Conservation (phyloP, 2,888 invertebrate species). For the Lordiphosa andalusiaca region DNA sequence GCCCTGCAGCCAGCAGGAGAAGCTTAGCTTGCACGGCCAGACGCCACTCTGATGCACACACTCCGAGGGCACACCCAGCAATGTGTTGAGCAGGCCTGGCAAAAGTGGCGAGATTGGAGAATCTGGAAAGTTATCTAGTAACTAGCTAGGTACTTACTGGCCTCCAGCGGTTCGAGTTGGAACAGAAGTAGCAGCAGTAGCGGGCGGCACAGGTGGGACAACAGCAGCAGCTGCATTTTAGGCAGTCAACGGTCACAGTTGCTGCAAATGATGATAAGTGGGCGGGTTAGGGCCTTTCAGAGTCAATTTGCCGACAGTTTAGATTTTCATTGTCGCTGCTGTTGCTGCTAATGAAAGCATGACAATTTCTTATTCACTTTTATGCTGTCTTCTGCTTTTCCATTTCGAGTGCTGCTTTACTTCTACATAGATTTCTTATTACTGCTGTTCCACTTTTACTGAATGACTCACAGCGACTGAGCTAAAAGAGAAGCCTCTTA, state of each 20-base stretch:
- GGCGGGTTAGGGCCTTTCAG: conserved; percentile 28
- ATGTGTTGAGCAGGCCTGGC: conserved; percentile 77
- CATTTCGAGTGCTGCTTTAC: conserved; percentile 39
- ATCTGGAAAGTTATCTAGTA: no score
- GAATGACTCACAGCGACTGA: conserved; percentile 27
- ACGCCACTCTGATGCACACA: conserved; percentile 82
- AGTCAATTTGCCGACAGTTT: conserved; percentile 40
- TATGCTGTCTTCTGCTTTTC: conserved; percentile 51
- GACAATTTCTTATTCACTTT: conserved; percentile 65
- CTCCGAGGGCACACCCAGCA: conserved; percentile 79
- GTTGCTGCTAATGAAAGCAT: conserved; percentile 71
- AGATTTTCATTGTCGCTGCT: conserved; percentile 10
- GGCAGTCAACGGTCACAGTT: conserved; percentile 19
- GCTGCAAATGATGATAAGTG: conserved; percentile 6
- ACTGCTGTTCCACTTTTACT: conserved; percentile 71
- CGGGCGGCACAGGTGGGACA: conserved; percentile 13
- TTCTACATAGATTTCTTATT: conserved; percentile 60
- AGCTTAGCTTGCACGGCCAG: conserved; percentile 85
- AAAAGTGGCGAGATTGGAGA: no score
- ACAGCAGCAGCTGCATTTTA: conserved; percentile 46
- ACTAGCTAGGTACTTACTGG: conserved; percentile 46
- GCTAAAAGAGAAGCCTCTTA: conserved; percentile 25
- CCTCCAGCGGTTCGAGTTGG: conserved; percentile 33
- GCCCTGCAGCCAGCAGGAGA: conserved; percentile 89
- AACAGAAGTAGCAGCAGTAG: conserved; percentile 37